Evolutionary conservation across 2,113 vertebrate species (phyloP).

Genomic region (Platycercus adscitus): DNA sequence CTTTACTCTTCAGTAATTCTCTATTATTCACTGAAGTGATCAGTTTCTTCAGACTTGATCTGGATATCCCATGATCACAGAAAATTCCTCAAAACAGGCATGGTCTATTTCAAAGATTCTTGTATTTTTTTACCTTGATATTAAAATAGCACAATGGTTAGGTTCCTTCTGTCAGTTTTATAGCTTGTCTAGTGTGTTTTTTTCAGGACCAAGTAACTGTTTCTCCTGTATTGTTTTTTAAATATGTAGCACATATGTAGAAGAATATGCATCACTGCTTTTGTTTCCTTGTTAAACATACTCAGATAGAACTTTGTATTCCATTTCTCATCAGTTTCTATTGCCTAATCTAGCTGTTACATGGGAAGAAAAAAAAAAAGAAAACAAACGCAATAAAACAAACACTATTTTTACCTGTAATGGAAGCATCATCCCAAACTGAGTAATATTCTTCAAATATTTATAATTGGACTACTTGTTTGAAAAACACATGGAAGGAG

Average conservation of each 20-base stretch:
- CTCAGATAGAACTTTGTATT: background rate
- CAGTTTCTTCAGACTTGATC: background rate
- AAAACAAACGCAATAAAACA: too few species aligned
- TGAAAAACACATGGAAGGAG: background rate
- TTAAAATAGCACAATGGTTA: background rate
- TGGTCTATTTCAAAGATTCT: background rate
- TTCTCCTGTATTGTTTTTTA: background rate
- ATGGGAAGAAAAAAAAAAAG: too few species aligned
- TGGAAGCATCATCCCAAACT: background rate
- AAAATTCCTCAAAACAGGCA: background rate
- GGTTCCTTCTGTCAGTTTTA: background rate
- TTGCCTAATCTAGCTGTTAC: background rate
- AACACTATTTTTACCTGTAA: background rate
- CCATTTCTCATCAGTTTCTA: background rate
- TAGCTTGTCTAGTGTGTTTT: fast-evolving
- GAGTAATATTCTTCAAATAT: background rate
- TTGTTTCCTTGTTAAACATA: background rate
- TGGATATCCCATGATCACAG: background rate
- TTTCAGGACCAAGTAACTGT: background rate
- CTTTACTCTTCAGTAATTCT: background rate
- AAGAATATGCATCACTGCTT: background rate
- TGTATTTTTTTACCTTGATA: background rate
- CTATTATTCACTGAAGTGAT: background rate
- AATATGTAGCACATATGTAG: background rate
- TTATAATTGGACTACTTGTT: background rate